These are phyloP conservation scores for Drosophila heteroneura DNA, from an alignment of 2,888 invertebrate species.

Conservation along the genomic window DNA sequence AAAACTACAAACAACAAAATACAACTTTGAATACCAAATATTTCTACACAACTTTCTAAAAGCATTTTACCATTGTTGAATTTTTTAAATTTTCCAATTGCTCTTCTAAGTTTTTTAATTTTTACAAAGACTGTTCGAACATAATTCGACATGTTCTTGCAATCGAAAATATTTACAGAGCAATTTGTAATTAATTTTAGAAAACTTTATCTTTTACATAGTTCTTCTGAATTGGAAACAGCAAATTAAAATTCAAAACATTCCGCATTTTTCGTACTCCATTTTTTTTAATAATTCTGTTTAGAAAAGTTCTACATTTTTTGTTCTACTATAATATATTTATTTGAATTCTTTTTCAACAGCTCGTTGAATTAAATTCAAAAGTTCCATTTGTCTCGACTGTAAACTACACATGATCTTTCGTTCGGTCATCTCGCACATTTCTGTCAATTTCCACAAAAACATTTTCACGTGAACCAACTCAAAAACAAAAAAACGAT, in stretches of 20 bases:
- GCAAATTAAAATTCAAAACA: neutral
- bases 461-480: constrained; percentile 45
- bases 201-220: no score
- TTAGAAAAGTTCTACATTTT: neutral
- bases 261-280: neutral
- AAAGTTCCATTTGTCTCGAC: neutral
- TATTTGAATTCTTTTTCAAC: neutral
- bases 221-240: neutral
- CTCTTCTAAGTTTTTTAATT: neutral
- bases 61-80: neutral
- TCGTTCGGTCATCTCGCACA: neutral
- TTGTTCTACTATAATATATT: neutral
- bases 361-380: neutral
- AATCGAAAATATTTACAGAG: neutral
- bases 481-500: constrained; percentile 28
- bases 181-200: neutral
- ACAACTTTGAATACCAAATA: neutral
- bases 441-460: constrained; percentile 9
- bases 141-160: neutral
- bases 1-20: constrained; percentile 1
- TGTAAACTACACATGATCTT: neutral
- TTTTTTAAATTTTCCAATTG: neutral
- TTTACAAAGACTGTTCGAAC: neutral
- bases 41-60: neutral
- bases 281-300: neutral